These are phyloP conservation scores for Sternarchorhynchus goeldii DNA, from an alignment of 2,797 vertebrate species.

Conservation along the genomic window DNA sequence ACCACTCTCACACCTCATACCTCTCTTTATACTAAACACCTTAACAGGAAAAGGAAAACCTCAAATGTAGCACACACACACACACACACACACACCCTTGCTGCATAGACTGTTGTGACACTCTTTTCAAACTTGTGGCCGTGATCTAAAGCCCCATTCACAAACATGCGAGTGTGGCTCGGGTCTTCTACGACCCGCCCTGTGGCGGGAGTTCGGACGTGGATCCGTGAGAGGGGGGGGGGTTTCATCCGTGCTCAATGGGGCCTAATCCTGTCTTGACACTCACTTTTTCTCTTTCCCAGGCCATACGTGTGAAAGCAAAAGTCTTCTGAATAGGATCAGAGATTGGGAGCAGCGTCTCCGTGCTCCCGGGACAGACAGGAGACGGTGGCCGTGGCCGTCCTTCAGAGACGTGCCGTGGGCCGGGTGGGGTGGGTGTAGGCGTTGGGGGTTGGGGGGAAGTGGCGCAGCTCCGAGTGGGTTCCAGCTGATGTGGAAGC, in stretches of 20 bases:
- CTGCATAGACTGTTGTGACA: conserved; percentile 4
- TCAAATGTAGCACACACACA: conserved; percentile 39
- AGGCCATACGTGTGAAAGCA: conserved; percentile 58
- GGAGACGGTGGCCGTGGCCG: not conserved
- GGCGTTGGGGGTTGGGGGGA: conserved; percentile 20
- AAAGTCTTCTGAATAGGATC: conserved; percentile 54
- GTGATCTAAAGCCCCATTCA: conserved; percentile 49
- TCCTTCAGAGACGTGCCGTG: conserved; percentile 19
- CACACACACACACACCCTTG: conserved; percentile 6
- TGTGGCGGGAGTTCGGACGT: conserved; percentile 24
- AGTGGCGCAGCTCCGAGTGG: conserved; percentile 24
- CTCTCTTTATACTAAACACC: conserved; percentile 38
- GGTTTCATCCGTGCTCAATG: conserved; percentile 46
- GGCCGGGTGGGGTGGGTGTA: not conserved
- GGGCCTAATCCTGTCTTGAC: conserved; percentile 50
- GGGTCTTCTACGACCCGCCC: conserved; percentile 35
- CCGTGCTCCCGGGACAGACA: conserved; percentile 28
- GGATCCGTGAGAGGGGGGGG: conserved; percentile 42
- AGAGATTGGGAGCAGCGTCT: conserved; percentile 34
- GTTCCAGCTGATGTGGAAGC: conserved; percentile 18
- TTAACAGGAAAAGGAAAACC: conserved; percentile 58
- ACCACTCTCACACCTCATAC: conserved; percentile 62
- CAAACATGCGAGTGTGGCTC: conserved; percentile 51
- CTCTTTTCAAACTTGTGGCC: conserved; percentile 46
- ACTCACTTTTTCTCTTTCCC: conserved; percentile 44